Evolutionary conservation across 2,797 vertebrate genomes (phyloP).

Genomic region (Melopsittacus undulatus): DNA sequence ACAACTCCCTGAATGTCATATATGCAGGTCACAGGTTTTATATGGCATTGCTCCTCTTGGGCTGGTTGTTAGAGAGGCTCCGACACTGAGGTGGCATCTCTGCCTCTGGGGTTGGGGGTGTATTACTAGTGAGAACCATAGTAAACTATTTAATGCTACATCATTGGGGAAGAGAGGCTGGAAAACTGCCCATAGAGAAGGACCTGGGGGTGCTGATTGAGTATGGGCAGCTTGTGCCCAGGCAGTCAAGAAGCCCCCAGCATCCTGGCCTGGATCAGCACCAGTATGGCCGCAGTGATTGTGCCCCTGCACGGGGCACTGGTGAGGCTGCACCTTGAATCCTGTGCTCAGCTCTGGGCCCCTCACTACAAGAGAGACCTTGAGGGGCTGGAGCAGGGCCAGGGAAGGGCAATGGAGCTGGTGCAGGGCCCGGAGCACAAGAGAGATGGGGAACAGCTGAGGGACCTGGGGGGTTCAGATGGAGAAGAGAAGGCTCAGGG

Average conservation of each 20-base stretch:
- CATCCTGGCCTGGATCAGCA: background rate
- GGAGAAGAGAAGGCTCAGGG: no score
- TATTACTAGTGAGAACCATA: background rate
- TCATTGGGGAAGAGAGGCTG: background rate
- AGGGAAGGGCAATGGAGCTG: no score
- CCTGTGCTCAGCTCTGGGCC: no score
- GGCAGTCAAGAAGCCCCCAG: background rate
- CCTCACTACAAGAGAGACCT: no score
- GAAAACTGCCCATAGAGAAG: background rate
- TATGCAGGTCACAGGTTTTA: background rate
- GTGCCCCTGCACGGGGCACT: no score
- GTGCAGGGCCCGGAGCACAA: no score
- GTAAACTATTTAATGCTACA: background rate
- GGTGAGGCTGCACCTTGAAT: no score
- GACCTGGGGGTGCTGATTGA: background rate
- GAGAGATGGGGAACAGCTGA: no score
- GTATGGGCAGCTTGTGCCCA: background rate
- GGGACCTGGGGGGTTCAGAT: no score
- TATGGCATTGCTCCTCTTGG: rapidly evolving
- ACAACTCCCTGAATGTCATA: background rate
- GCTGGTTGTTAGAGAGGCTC: background rate
- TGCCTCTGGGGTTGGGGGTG: background rate
- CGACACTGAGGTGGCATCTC: rapidly evolving
- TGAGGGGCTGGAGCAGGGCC: no score
- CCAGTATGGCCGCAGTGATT: background rate